A percentile compares a stretch with the other conserved stretches of the same genome.
Conservation (phyloP, 2,888 invertebrate species). For the Eristalis intricaria region DNA sequence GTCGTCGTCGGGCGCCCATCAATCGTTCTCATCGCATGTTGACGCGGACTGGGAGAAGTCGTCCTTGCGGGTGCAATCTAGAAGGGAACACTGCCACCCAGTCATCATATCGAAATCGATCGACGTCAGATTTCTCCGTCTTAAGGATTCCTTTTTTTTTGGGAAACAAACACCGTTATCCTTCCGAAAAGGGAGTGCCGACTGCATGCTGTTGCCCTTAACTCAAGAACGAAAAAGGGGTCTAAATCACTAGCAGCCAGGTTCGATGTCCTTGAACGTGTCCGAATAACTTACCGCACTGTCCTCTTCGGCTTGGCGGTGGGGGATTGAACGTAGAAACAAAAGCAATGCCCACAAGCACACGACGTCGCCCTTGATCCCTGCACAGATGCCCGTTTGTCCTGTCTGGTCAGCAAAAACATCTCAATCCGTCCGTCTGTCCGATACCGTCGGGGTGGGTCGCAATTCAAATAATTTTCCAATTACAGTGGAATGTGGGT, state of each 20-base stretch:
- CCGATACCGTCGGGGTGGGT: not conserved
- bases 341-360: not conserved
- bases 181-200: not conserved
- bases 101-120: constrained; percentile 48
- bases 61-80: constrained; percentile 13
- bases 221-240: not conserved
- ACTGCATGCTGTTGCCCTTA: not conserved
- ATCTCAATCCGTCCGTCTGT: constrained; percentile 1
- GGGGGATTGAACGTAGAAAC: not conserved
- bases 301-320: not conserved
- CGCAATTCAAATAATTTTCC: constrained; percentile 65
- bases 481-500: constrained; percentile 66
- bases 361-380: constrained; percentile 26
- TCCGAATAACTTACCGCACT: not conserved
- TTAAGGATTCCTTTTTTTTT: constrained; percentile 49
- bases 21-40: not conserved
- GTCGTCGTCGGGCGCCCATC: not conserved
- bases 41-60: not conserved
- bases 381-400: constrained; percentile 3
- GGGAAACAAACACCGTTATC: constrained; percentile 37
- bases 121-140: constrained; percentile 41
- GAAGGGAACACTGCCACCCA: constrained; percentile 8
- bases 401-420: constrained; percentile 21
- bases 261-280: not conserved
- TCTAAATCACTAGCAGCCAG: not conserved